These are phyloP conservation scores for Platorchestia sp. DNA, from an alignment of 1,140 invertebrate genomes.

Conservation along the genomic window DNA sequence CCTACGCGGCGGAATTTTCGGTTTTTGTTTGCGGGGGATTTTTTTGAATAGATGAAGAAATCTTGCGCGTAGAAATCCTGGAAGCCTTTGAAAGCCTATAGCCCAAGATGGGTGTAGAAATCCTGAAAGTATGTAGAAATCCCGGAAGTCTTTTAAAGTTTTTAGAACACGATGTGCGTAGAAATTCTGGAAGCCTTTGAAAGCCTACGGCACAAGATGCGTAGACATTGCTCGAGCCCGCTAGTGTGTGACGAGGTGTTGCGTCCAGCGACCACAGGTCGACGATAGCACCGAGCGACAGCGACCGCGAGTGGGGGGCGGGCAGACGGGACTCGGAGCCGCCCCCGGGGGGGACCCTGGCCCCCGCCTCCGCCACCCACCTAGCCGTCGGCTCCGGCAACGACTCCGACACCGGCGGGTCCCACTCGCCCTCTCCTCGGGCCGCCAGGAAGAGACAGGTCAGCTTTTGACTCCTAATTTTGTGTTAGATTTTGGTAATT, in stretches of 20 bases:
- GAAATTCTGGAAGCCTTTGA: too few relatives aligned
- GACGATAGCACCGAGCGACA: constrained; percentile 88
- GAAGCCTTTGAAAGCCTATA: too few relatives aligned
- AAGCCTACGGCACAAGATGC: too few relatives aligned
- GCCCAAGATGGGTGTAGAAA: too few relatives aligned
- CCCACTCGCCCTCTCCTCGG: constrained; percentile 86
- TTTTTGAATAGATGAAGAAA: too few relatives aligned
- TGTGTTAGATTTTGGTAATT: not conserved
- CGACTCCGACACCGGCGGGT: constrained; percentile 89
- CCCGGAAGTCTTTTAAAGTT: too few relatives aligned
- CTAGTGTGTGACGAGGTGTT: not conserved
- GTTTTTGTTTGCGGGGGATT: too few relatives aligned
- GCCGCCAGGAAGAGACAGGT: constrained; percentile 84
- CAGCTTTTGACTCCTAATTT: not conserved
- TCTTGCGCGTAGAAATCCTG: too few relatives aligned
- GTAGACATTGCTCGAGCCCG: not conserved
- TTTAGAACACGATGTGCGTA: too few relatives aligned
- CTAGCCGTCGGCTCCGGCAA: constrained; percentile 79
- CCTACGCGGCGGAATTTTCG: too few relatives aligned
- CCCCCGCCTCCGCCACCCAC: constrained; percentile 71
- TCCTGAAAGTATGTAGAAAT: too few relatives aligned
- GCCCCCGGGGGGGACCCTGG: constrained; percentile 60
- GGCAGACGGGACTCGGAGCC: constrained; percentile 80
- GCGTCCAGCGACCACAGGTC: constrained; percentile 87
- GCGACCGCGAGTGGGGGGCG: constrained; percentile 81